phyloP scores from a whole-genome alignment of 2,888 invertebrate genomes.

The Idaea biselata region DNA sequence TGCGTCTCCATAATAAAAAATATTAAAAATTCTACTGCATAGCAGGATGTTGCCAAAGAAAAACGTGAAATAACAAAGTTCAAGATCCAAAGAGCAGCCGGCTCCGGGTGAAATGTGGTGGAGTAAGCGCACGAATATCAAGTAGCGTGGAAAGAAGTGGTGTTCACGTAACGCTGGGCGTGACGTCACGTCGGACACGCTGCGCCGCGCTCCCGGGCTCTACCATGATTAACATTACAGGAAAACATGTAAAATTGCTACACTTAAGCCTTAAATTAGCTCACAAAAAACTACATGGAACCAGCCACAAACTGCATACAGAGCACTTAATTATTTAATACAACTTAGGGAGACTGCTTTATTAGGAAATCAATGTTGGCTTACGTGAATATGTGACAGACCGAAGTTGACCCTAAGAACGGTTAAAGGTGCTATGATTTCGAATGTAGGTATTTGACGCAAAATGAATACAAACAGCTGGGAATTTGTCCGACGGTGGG shows the following conservation, averaged over 20 bases:
- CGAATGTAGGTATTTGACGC: no score
- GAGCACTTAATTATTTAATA: background rate
- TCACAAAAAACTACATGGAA: conserved; percentile 12
- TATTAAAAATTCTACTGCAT: conserved; percentile 43
- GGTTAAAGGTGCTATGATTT: no score
- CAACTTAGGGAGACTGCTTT: no score
- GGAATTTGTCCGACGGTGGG: no score
- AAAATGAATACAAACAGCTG: no score
- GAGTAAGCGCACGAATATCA: conserved; percentile 59
- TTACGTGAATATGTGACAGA: no score
- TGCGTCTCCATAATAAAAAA: conserved; percentile 21
- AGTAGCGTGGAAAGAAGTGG: conserved; percentile 45
- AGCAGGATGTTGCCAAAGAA: conserved; percentile 43
- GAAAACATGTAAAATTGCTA: conserved; percentile 37
- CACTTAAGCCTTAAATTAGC: conserved; percentile 27
- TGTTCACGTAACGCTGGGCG: conserved; percentile 56
- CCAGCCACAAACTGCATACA: background rate
- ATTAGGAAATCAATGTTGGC: no score
- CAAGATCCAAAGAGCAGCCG: conserved; percentile 59
- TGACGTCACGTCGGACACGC: conserved; percentile 59
- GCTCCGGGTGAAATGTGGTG: conserved; percentile 67
- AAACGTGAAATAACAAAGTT: conserved; percentile 66
- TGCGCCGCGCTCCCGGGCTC: conserved; percentile 41
- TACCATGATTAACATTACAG: conserved; percentile 51
- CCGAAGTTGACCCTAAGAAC: no score